Evolutionary conservation across 2,113 vertebrate genomes (phyloP).

Genomic region (Acanthochromis polyacanthus): DNA sequence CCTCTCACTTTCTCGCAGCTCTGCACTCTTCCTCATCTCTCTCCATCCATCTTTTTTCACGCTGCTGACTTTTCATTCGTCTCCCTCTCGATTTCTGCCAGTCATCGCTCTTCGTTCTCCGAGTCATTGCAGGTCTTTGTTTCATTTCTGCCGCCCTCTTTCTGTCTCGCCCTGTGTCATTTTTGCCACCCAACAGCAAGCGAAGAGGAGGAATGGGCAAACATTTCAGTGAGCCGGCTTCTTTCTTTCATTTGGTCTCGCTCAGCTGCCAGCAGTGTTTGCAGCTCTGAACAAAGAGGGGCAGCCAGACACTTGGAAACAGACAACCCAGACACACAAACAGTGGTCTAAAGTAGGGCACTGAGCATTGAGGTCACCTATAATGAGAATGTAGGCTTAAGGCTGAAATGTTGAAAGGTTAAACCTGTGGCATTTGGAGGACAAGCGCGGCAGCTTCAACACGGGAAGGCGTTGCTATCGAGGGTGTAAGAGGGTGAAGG

Average conservation of each 20-base stretch:
- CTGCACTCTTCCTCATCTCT: slow-evolving; percentile 14
- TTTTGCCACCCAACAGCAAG: neutral
- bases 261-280: slow-evolving; percentile 33
- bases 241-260: slow-evolving; percentile 30
- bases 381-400: slow-evolving; percentile 46
- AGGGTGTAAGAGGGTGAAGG: neutral
- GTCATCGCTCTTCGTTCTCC: slow-evolving; percentile 1
- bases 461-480: neutral
- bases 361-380: slow-evolving; percentile 56
- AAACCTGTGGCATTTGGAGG: slow-evolving; percentile 39
- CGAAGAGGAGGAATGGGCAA: slow-evolving; percentile 34
- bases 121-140: slow-evolving; percentile 34
- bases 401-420: slow-evolving; percentile 50
- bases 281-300: slow-evolving; percentile 37
- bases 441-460: neutral
- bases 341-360: slow-evolving; percentile 39
- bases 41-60: slow-evolving; percentile 38
- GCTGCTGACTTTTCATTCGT: slow-evolving; percentile 28
- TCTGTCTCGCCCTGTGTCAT: slow-evolving; percentile 5
- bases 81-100: slow-evolving; percentile 5
- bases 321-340: slow-evolving; percentile 34
- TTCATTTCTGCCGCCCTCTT: slow-evolving; percentile 15
- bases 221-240: slow-evolving; percentile 19
- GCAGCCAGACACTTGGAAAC: slow-evolving; percentile 12
- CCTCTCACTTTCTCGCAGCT: slow-evolving; percentile 18